phyloP scores from a whole-genome alignment of 2,888 invertebrate genomes.

The Mesochorus sp. region DNA sequence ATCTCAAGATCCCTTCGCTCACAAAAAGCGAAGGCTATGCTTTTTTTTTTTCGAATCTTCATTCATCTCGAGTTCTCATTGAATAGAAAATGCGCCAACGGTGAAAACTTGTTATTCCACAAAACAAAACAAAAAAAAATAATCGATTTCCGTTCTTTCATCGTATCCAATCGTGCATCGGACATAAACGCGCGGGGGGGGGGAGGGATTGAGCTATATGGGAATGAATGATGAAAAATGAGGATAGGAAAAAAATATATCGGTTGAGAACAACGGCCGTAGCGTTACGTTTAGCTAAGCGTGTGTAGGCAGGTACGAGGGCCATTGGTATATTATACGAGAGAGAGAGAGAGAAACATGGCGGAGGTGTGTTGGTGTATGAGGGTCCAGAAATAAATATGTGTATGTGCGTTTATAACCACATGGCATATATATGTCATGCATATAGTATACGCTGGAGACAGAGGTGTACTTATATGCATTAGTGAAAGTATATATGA shows the following conservation, averaged over 20 bases:
- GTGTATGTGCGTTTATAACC: slow-evolving; percentile 60
- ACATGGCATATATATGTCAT: slow-evolving; percentile 68
- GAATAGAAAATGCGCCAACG: too few relatives aligned
- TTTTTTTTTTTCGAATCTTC: too few relatives aligned
- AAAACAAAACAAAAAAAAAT: neutral
- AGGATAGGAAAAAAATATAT: neutral
- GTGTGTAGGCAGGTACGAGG: slow-evolving; percentile 64
- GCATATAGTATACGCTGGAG: slow-evolving; percentile 65
- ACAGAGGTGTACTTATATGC: slow-evolving; percentile 67
- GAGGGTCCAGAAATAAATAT: slow-evolving; percentile 14
- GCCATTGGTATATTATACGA: slow-evolving; percentile 65
- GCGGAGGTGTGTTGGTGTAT: neutral
- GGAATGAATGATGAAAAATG: slow-evolving; percentile 2
- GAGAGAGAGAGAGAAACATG: slow-evolving; percentile 22
- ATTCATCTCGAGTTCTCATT: too few relatives aligned
- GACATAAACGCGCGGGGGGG: neutral
- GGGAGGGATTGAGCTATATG: neutral
- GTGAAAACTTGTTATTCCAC: neutral
- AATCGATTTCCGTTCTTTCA: too few relatives aligned
- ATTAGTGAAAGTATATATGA: slow-evolving; percentile 79
- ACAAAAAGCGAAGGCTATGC: too few relatives aligned
- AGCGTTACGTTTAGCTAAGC: slow-evolving; percentile 70
- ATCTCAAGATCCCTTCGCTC: too few relatives aligned
- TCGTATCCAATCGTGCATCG: too few relatives aligned
- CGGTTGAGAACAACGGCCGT: slow-evolving; percentile 69